Evolutionary conservation across 1,140 invertebrate species (phyloP), one percentile per base, ranked within the genome.

Genomic region (Drosophila murphyi): DNA sequence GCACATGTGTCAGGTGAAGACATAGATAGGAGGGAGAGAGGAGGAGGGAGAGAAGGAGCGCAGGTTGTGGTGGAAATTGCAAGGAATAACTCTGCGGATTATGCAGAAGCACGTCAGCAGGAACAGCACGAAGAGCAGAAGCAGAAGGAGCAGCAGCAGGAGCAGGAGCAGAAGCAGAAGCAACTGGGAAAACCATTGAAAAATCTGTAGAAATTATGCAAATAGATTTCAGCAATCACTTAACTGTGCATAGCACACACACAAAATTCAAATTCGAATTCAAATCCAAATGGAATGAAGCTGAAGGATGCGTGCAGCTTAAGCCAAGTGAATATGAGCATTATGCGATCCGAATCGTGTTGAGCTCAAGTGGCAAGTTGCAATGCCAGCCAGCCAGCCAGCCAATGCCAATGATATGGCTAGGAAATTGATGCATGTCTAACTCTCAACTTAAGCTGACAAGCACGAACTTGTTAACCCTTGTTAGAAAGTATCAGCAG

Each of bases 141-240:
- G 43, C 43, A 20, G 43, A 10, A 47, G 70, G 31, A 20, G 43
- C 8, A 47, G 70, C 57, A 51, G 3, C 12, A 4, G 12, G 12
- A 48, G 20, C 37, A n/a, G 2, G 3, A 47, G 57, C 35, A 48
- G 47, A 31, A 71, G 43, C 43, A 20, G 43, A 10, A 47, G 70
- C 57, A 51, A 5, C 12, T 7, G 62, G 45, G 83, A 82, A 80
- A 87, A 64, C 69, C 85, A 88, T 89, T 88, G 85, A 88, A 79
- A 88, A 88, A 88, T 88, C 83, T 88, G 83, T 88, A 80, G 78
- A 88, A 88, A 88, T 88, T 88, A 88, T 88, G 83, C 83, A 88
- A 88, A 88, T 88, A 89, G 65, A 89, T 88, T 89, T 88, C 77
- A 76, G 85, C 83, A 89, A 88, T 88, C 80, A 88, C 85, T 88